Evolutionary conservation across 2,797 vertebrate species (phyloP).

Genomic region (Chelon auratus): DNA sequence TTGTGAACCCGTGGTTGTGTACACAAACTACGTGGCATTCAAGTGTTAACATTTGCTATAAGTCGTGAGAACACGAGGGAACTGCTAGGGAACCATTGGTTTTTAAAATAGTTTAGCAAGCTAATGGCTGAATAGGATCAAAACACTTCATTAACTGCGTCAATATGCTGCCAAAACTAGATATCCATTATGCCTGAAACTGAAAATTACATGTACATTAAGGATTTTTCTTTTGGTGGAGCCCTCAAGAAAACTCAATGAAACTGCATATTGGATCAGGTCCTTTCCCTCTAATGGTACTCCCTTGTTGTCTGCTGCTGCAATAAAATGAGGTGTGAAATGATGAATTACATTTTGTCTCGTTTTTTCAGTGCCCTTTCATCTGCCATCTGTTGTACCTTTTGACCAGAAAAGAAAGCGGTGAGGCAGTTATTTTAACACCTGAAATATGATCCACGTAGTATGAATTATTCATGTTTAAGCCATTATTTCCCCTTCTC

Average conservation of each 20-base stretch:
- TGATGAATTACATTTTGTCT: constrained; percentile 11
- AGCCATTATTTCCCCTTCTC: neutral
- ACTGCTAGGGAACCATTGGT: too few species aligned
- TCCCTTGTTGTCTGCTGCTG: neutral
- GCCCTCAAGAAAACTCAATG: neutral
- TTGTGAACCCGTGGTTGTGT: too few species aligned
- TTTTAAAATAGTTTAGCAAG: too few species aligned
- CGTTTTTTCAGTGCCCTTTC: constrained; percentile 87
- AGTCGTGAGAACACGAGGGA: too few species aligned
- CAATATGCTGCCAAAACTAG: too few species aligned
- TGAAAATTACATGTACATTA: neutral
- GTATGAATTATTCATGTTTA: constrained; percentile 1
- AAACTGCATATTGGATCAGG: neutral
- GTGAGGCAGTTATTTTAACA: constrained; percentile 79
- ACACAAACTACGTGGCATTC: too few species aligned
- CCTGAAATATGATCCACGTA: neutral
- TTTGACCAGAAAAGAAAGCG: constrained; percentile 90
- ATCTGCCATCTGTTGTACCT: constrained; percentile 94
- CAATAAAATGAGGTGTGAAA: constrained; percentile 5
- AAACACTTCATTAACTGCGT: too few species aligned
- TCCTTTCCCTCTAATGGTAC: neutral
- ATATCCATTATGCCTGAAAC: too few species aligned
- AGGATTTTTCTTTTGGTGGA: neutral
- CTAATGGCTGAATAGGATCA: too few species aligned
- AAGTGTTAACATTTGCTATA: too few species aligned